Conservation (phyloP, 2,113 vertebrate genomes). For the Microtus montanus region DNA sequence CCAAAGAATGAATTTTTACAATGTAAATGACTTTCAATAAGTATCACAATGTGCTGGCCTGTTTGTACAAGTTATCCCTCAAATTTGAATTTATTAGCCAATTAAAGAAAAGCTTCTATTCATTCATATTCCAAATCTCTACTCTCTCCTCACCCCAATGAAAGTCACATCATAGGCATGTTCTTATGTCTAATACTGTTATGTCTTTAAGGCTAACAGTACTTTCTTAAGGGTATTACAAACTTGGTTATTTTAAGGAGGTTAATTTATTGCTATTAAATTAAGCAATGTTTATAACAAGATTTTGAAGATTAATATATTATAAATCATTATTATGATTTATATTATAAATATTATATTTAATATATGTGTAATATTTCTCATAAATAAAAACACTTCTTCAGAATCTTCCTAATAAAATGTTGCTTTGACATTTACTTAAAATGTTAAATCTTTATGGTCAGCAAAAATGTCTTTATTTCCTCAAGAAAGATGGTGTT, state of each 20-base stretch:
- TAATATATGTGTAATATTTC: not conserved
- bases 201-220: not conserved
- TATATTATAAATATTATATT: too few species aligned
- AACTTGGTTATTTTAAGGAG: not conserved
- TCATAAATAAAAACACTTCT: not conserved
- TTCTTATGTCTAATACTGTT: not conserved
- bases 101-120: not conserved
- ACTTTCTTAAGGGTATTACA: not conserved
- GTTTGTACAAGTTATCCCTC: slow-evolving; percentile 45
- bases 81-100: slow-evolving; percentile 36
- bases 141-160: not conserved
- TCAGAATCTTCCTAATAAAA: slow-evolving; percentile 25
- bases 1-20: slow-evolving; percentile 39
- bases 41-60: not conserved
- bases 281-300: not conserved
- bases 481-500: slow-evolving; percentile 7
- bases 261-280: not conserved
- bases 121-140: not conserved
- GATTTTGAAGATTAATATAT: not conserved
- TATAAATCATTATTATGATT: not conserved
- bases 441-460: not conserved
- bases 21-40: slow-evolving; percentile 52
- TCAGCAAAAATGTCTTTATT: not conserved
- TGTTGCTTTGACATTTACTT: slow-evolving; percentile 17
- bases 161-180: not conserved